phyloP scores from a whole-genome alignment of 2,888 invertebrate genomes.

The Acrobasis consociella region DNA sequence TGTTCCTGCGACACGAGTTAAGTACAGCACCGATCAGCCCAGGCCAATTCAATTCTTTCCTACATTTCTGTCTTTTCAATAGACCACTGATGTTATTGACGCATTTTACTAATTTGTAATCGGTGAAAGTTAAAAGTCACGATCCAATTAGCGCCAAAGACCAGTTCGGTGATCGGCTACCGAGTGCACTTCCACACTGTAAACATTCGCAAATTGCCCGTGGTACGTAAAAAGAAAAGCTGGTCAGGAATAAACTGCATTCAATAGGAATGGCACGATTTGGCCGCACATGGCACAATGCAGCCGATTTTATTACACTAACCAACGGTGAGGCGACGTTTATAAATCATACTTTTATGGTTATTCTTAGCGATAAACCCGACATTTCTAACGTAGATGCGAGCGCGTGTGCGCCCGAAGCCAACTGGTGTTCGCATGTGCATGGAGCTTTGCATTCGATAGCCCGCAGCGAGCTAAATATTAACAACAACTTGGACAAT shows the following conservation, averaged over 20 bases:
- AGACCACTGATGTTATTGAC: slow-evolving; percentile 14
- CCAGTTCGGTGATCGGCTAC: slow-evolving; percentile 3
- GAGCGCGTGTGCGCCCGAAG: slow-evolving; percentile 41
- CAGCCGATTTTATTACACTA: slow-evolving; percentile 63
- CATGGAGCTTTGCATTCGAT: slow-evolving; percentile 36
- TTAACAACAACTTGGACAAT: slow-evolving; percentile 33
- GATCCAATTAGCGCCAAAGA: slow-evolving; percentile 19
- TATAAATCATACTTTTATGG: slow-evolving; percentile 77
- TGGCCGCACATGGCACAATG: slow-evolving; percentile 53
- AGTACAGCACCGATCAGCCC: slow-evolving; percentile 5
- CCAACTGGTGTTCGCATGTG: slow-evolving; percentile 36
- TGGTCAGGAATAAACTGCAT: slow-evolving; percentile 47
- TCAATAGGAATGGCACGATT: slow-evolving; percentile 54
- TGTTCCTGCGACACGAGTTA: slow-evolving; percentile 30
- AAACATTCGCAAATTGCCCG: slow-evolving; percentile 34
- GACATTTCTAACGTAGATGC: slow-evolving; percentile 47
- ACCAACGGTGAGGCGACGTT: slow-evolving; percentile 62
- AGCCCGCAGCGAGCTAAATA: slow-evolving; percentile 34
- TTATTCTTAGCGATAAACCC: slow-evolving; percentile 66
- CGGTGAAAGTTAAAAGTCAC: slow-evolving; percentile 21
- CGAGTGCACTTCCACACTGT: slow-evolving; percentile 16
- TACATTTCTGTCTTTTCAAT: slow-evolving; percentile 19
- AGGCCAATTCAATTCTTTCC: neutral
- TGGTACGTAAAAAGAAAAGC: slow-evolving; percentile 17
- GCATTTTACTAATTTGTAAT: slow-evolving; percentile 18